Percentiles rank a stretch among this genome's conserved stretches.
phyloP scores from a whole-genome alignment of 2,113 vertebrate species.

The Steatornis caripensis region DNA sequence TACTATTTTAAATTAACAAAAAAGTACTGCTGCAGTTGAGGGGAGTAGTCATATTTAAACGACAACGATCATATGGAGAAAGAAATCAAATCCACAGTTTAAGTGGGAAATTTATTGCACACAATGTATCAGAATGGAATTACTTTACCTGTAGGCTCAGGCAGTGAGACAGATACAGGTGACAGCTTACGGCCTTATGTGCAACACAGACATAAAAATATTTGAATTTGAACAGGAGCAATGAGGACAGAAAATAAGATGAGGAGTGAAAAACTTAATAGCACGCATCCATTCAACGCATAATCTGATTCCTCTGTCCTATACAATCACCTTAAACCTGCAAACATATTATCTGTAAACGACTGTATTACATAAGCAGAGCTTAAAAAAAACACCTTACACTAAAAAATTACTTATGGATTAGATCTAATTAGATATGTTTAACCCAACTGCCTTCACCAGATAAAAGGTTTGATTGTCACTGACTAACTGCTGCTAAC shows the following conservation, averaged over 20 bases:
- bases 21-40: neutral
- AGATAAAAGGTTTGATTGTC: neutral
- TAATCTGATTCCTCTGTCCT: neutral
- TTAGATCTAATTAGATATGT: neutral
- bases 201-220: neutral
- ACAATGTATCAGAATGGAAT: neutral
- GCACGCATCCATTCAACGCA: neutral
- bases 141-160: neutral
- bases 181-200: neutral
- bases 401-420: neutral
- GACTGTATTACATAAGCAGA: neutral
- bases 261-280: neutral
- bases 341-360: neutral
- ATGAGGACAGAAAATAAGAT: neutral
- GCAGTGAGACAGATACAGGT: neutral
- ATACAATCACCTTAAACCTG: neutral
- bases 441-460: neutral
- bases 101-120: neutral
- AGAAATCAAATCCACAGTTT: neutral
- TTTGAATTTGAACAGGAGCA: neutral
- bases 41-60: neutral
- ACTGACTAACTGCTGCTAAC: neutral
- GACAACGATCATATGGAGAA: neutral
- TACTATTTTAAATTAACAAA: neutral
- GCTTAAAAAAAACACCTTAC: neutral